Evolutionary conservation across 2,113 vertebrate genomes (phyloP).

Genomic region (Pampusana beccarii): DNA sequence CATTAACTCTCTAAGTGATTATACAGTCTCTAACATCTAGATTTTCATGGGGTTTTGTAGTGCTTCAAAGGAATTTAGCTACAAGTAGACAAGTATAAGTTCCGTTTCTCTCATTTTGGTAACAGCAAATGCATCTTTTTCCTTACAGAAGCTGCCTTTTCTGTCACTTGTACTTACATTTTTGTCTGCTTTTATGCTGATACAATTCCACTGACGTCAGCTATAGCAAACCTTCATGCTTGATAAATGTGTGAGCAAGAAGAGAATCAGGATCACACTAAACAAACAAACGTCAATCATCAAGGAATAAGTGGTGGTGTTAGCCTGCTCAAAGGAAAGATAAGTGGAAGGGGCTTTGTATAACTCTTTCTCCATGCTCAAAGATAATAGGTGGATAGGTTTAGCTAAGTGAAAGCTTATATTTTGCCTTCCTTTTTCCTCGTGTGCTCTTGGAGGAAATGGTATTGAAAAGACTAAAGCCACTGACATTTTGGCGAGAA

Average conservation of each 20-base stretch:
- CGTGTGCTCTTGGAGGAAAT: neutral
- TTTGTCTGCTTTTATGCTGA: conserved; percentile 16
- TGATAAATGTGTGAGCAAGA: neutral
- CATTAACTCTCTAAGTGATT: conserved; percentile 46
- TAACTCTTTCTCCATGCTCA: neutral
- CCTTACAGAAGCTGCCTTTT: neutral
- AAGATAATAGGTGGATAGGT: neutral
- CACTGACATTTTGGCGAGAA: conserved; percentile 22
- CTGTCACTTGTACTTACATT: conserved; percentile 2
- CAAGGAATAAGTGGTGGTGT: neutral
- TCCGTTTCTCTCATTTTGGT: neutral
- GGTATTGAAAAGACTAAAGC: conserved; percentile 15
- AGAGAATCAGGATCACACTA: neutral
- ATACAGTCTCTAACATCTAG: neutral
- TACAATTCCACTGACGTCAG: conserved; percentile 6
- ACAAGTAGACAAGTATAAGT: neutral
- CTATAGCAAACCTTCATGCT: neutral
- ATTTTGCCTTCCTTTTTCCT: neutral
- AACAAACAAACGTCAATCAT: neutral
- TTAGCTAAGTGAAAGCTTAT: neutral
- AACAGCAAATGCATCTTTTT: neutral
- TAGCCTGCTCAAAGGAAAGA: neutral
- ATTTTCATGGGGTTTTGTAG: neutral
- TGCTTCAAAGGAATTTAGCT: conserved; percentile 25
- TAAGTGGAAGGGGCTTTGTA: neutral